Base-by-base conservation (phyloP, 64 coral and sea anemone genomes). In the Montipora foliosa region DNA sequence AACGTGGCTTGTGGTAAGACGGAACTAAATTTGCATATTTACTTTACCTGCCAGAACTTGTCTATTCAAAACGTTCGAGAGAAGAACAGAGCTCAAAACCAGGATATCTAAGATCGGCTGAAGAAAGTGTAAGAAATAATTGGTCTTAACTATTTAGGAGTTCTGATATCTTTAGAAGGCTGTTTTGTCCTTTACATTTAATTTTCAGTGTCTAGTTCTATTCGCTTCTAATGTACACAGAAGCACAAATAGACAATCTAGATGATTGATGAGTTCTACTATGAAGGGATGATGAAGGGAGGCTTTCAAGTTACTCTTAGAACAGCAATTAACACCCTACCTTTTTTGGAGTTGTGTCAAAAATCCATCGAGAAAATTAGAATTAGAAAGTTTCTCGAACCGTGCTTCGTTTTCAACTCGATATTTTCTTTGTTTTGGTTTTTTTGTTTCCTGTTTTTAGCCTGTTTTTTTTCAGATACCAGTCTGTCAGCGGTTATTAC, bases 361-460 rank as follows among this genome's bases (percentile, higher is more conserved):
- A 9, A 7, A 64, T 64, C 61, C 14, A 64, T 15, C 14, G 61
- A 4, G 61, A 64, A 64, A 16, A 64, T 19, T 50, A 78, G 4
- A 49, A 5, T 11, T 3, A 44, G 3, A 49, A 4, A 6, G 15
- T 49, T 78, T 50, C 47, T 19, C 5, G 11, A 0, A 46, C 15
- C 46, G 16, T 46, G 76, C 14, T n/a, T 47, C 76, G 15, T 47
- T 13, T 79, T 53, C 3, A 53, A 7, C 50, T 20, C 5, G 6
- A 2, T 37, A 60, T 7, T 44, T 47, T 15, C 66, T 86, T 86
- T 86, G 82, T 86, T 86, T 69, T 86, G 82, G 71, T 8, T 86
- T 86, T 47, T 84, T 84, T 86, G 82, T 86, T 84, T 86, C 82
- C 44, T 62, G 82, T 86, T 37, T 37, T 37, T 37, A 37, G 37